Evolutionary conservation across 2,797 vertebrate species (phyloP), one percentile per base, ranked within the genome.

Genomic region (Eulemur coronatus): DNA sequence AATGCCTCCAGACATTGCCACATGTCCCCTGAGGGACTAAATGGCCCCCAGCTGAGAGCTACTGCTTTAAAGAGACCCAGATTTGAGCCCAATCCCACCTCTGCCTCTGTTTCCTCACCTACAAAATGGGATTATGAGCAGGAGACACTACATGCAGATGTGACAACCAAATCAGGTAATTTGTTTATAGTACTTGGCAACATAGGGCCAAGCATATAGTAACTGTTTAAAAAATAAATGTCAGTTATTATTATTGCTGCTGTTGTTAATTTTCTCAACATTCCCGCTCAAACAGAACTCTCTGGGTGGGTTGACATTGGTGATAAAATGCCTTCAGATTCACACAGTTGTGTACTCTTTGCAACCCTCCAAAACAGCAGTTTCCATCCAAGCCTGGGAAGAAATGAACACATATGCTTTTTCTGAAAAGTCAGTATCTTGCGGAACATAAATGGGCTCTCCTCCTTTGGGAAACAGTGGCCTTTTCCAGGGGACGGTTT

Each of bases 401-500:
- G 76, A 96, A 97, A 98, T 0, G 22, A 90, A 97, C 84, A 67
- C 98, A 88, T 67, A 84, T 67, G 72, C 43, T 81, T 52, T 81
- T 97, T 61, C 61, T 82, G 85, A 96, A 89, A 90, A 95, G 87
- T 80, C 33, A 84, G n/a, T 98, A 98, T 98, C 97, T 97, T 93
- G 85, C 55, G 89, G 69, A 84, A 93, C 94, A 59, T 96, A 98
- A 98, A 98, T 96, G 96, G 96, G 97, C 84, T 98, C 82, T 95
- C 84, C 92, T 98, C 98, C 98, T 98, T 93, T 5, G 97, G 98
- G 98, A 98, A 0, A 3, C 81, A 81, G 97, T 98, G 98, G 98
- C 98, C 97, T 99, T 99, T 99, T 98, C 95, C 97, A 97, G 97
- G 97, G 97, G 98, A 98, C 75, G 91, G 97, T 98, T 98, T 98